phyloP scores from a whole-genome alignment of 2,113 vertebrate species.

The Dolichotis patagonum region DNA sequence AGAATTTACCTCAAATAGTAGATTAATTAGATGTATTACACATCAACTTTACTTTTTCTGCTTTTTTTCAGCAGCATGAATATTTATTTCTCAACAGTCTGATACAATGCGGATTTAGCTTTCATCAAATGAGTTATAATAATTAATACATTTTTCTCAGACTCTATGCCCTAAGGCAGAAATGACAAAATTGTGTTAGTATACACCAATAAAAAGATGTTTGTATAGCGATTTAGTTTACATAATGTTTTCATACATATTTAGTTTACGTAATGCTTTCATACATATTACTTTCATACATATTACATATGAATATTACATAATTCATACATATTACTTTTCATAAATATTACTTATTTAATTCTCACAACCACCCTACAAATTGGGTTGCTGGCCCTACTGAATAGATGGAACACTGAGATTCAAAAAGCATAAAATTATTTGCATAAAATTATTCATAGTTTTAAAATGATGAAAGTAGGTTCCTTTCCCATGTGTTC shows the following conservation, averaged over 20 bases:
- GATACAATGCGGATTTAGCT: background rate
- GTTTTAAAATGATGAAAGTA: background rate
- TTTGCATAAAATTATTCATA: background rate
- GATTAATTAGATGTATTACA: background rate
- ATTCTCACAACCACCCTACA: background rate
- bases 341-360: background rate
- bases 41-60: background rate
- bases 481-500: background rate
- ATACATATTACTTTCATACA: too few relatives aligned
- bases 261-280: slow-evolving; percentile 15
- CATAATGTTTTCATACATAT: background rate
- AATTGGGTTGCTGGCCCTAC: background rate
- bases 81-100: background rate
- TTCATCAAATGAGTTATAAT: background rate
- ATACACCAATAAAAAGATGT: background rate
- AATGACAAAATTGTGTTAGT: slow-evolving; percentile 21
- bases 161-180: background rate
- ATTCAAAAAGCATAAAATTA: background rate
- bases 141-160: background rate
- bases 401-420: background rate
- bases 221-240: background rate
- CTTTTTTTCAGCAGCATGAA: background rate
- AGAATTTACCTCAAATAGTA: background rate
- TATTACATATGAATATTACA: too few relatives aligned
- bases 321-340: too few relatives aligned